Base-by-base conservation (phyloP, 2,113 vertebrate genomes). In the Capreolus pygargus region DNA sequence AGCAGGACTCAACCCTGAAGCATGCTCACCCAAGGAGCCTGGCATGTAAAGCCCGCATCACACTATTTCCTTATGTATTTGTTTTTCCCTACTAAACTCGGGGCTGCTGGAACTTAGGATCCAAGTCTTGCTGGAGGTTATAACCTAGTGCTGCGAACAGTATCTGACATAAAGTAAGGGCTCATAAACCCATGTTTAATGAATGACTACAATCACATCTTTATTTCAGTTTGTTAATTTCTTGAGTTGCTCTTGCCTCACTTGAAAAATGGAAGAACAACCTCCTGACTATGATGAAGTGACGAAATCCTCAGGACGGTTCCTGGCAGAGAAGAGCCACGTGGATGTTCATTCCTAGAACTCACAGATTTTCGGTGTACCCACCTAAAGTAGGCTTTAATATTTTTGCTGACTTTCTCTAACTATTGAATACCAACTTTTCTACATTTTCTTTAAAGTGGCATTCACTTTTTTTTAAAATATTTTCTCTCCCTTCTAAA, bases 401-500 rank as follows among this genome's bases (percentile, higher is more conserved):
- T 76, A 47, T 43, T 86, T 86, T 36, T 89, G 36, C 67, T 86
- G 82, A 94, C 27, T 60, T 74, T 78, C 33, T 45, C 45, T 54
- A 39, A 47, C 60, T 96, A 78, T 21, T 64, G 45, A 91, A 92
- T 86, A 86, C 6, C n/a, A 55, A 57, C 23, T 74, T 92, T 61
- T 88, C 61, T 45, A n/a, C 45, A 39, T 96, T 83, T 47, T 64
- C 27, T 33, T 94, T 70, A 82, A 96, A 93, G 47, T 4, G 7
- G 12, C 33, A 57, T 52, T 57, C 64, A 70, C 60, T 21, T 67
- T 97, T 81, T 81, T 58, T 30, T 58, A 39, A 39, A 95, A 82
- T 85, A 89, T 79, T 95, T 82, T 16, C 78, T 89, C 85, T 64
- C 55, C 45, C 10, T 92, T 97, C 95, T 57, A 97, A 96, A 95